A percentile compares a stretch with the other conserved stretches of the same genome.
These are phyloP conservation scores for Myotis myotis DNA, from an alignment of 2,797 vertebrate species.

Conservation along the genomic window DNA sequence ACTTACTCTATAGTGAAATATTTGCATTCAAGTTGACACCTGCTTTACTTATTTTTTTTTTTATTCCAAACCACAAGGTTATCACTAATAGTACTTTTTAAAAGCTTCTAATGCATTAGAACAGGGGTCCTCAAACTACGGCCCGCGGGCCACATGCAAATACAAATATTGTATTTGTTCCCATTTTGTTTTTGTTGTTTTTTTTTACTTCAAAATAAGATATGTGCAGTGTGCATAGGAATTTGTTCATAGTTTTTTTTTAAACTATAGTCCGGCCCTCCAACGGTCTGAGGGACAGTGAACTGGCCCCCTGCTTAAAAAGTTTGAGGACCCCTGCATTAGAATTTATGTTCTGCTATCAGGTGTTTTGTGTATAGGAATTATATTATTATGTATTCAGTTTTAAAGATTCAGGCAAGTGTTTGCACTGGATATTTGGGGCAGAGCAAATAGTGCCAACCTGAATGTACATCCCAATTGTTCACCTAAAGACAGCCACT, in stretches of 20 bases:
- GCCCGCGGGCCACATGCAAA: too few species aligned
- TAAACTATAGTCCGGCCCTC: too few species aligned
- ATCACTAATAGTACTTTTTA: not conserved
- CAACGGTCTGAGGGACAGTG: too few species aligned
- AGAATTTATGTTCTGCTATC: not conserved
- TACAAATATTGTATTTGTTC: too few species aligned
- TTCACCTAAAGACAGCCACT: not conserved
- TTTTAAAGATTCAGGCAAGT: not conserved
- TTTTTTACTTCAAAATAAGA: too few species aligned
- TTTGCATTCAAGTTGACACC: not conserved
- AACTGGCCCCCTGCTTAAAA: too few species aligned
- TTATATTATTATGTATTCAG: not conserved
- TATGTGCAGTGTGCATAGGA: too few species aligned
- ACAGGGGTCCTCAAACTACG: not conserved
- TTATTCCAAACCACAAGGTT: not conserved
- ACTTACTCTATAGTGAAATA: not conserved
- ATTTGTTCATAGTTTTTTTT: too few species aligned
- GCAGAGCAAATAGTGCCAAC: not conserved
- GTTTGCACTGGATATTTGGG: not conserved
- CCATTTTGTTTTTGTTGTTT: too few species aligned
- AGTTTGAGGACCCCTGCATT: not conserved
- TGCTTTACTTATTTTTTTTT: not conserved
- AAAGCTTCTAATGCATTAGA: not conserved
- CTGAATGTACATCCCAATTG: not conserved
- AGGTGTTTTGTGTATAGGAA: not conserved